Evolutionary conservation across 1,140 invertebrate genomes (phyloP).

Genomic region (Anadara kagoshimensis): DNA sequence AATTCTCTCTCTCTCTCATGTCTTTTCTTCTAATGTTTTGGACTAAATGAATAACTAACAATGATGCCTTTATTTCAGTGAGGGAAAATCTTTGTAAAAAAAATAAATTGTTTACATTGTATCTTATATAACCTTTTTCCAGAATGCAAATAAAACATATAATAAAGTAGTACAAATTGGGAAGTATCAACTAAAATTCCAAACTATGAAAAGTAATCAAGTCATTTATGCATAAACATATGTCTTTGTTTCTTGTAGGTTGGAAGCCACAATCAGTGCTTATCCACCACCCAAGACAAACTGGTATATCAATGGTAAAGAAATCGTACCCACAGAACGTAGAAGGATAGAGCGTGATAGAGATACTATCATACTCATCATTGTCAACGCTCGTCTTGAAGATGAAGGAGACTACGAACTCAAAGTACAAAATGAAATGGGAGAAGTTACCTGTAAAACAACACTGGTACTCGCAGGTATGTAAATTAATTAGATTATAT

Average conservation of each 20-base stretch:
- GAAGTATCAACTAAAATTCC: too few species aligned
- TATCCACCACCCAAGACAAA: constrained; percentile 65
- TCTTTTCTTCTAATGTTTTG: too few species aligned
- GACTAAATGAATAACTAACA: too few species aligned
- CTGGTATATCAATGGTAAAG: constrained; percentile 68
- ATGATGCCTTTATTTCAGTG: too few species aligned
- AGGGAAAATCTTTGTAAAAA: too few species aligned
- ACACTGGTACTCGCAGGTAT: constrained; percentile 68
- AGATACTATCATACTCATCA: constrained; percentile 63
- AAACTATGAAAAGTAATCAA: background rate
- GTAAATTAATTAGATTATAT: constrained; percentile 5
- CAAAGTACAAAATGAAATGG: constrained; percentile 69
- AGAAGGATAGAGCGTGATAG: constrained; percentile 63
- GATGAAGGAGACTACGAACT: constrained; percentile 71
- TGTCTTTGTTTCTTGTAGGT: constrained; percentile 45
- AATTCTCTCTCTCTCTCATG: too few species aligned
- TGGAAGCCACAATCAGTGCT: constrained; percentile 65
- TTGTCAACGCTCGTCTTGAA: constrained; percentile 62
- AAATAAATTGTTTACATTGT: too few species aligned
- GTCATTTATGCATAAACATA: background rate
- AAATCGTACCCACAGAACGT: constrained; percentile 63
- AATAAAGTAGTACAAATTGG: too few species aligned
- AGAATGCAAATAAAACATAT: too few species aligned
- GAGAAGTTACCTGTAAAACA: constrained; percentile 71
- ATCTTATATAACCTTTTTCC: too few species aligned